Evolutionary conservation across 1,140 invertebrate genomes (phyloP).

Genomic region (Ceratosolen solmsi): DNA sequence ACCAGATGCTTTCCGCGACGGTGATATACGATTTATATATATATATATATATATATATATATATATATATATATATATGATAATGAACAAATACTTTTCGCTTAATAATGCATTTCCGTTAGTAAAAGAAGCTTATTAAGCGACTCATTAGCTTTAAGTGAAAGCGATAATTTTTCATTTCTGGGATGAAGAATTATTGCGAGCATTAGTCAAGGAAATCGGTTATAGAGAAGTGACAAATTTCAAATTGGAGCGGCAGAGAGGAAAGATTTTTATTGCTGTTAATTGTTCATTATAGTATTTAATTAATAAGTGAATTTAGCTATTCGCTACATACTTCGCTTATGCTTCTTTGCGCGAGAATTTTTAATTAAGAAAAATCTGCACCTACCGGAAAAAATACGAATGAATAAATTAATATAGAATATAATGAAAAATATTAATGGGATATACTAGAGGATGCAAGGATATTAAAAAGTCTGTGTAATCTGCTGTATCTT

Average conservation of each 20-base stretch:
- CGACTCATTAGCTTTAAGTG: conserved; percentile 27
- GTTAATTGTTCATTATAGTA: not conserved
- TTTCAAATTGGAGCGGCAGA: conserved; percentile 1
- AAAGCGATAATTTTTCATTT: conserved; percentile 29
- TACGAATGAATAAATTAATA: not conserved
- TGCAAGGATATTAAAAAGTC: not conserved
- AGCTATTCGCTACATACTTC: not conserved
- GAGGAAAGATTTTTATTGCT: not conserved
- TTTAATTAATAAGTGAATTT: not conserved
- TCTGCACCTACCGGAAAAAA: not conserved
- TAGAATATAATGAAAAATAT: not conserved
- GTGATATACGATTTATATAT: not conserved
- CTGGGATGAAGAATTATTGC: conserved; percentile 23
- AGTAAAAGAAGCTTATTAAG: conserved; percentile 22
- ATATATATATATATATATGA: no score
- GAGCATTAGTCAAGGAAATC: not conserved
- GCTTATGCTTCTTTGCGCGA: not conserved
- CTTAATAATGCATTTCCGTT: not conserved
- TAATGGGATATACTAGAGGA: not conserved
- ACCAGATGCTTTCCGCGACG: no score
- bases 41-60: no score
- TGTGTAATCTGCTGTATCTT: not conserved
- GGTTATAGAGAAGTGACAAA: conserved; percentile 17
- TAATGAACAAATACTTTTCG: not conserved
- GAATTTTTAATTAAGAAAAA: not conserved